These are phyloP conservation scores for Oscheius sp. DNA, from an alignment of 2,888 invertebrate species.

Conservation along the genomic window DNA sequence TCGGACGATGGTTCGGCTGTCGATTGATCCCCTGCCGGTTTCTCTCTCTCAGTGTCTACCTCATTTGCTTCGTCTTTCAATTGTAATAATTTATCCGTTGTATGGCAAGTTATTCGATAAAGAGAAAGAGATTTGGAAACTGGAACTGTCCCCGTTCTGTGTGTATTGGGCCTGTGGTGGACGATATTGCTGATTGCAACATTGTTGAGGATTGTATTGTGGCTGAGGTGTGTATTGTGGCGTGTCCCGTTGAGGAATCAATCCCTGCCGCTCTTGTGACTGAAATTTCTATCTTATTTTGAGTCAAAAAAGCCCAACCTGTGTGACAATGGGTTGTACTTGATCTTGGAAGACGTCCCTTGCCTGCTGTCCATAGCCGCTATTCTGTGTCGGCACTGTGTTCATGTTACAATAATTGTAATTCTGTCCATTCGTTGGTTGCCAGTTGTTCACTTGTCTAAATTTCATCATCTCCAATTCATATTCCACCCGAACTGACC, in stretches of 20 bases:
- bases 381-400: slow-evolving; percentile 43
- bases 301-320: slow-evolving; percentile 8
- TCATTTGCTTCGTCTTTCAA: slow-evolving; percentile 18
- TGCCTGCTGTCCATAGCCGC: slow-evolving; percentile 52
- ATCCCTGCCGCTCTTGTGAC: slow-evolving; percentile 27
- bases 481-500: slow-evolving; percentile 36
- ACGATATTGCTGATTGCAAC: neutral
- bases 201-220: neutral
- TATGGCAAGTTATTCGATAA: slow-evolving; percentile 23
- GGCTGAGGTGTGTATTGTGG: neutral
- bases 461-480: slow-evolving; percentile 45
- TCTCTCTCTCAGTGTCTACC: neutral
- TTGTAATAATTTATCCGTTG: slow-evolving; percentile 21
- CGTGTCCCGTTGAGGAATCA: slow-evolving; percentile 16
- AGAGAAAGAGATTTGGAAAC: slow-evolving; percentile 21
- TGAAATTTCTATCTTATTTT: neutral
- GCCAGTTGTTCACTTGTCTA: slow-evolving; percentile 56
- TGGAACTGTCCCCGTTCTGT: slow-evolving; percentile 8
- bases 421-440: slow-evolving; percentile 45
- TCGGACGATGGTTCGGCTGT: slow-evolving; percentile 3
- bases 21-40: neutral
- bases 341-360: slow-evolving; percentile 59
- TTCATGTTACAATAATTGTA: slow-evolving; percentile 60
- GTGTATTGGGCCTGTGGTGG: slow-evolving; percentile 18
- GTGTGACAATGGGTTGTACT: slow-evolving; percentile 53